Evolutionary conservation across 2,888 invertebrate genomes (phyloP).

Genomic region (Drosophila pseudotalamancana): DNA sequence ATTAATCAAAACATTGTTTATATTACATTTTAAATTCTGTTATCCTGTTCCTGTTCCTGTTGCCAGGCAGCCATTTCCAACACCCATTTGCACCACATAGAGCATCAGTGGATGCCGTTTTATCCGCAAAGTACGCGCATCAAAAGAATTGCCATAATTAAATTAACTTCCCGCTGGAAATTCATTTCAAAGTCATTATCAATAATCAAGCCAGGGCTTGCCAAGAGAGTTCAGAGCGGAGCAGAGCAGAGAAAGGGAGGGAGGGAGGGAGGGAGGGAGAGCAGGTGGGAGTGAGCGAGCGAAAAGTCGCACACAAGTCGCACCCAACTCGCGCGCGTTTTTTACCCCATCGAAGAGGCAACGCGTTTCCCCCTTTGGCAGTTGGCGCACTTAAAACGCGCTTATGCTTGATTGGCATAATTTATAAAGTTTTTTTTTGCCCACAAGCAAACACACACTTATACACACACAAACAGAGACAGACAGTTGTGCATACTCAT

Average conservation of each 20-base stretch:
- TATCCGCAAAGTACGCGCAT: conserved; percentile 29
- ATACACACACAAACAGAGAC: conserved; percentile 4
- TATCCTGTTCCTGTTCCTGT: background rate
- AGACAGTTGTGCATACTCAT: conserved; percentile 42
- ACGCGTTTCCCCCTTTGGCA: conserved; percentile 38
- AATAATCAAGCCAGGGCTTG: conserved; percentile 58
- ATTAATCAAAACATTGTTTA: conserved; percentile 24
- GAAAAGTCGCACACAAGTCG: conserved; percentile 30
- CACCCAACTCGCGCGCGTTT: conserved; percentile 13
- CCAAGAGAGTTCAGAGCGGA: too few species aligned
- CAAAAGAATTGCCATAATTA: conserved; percentile 70
- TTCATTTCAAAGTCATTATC: conserved; percentile 75
- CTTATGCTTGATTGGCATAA: conserved; percentile 76
- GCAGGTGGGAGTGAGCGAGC: background rate
- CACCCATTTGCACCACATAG: conserved; percentile 30
- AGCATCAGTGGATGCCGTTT: conserved; percentile 6
- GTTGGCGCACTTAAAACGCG: conserved; percentile 71
- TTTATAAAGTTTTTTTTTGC: conserved; percentile 62
- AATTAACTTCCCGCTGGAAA: conserved; percentile 71
- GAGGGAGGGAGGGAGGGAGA: background rate
- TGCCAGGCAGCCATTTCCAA: conserved; percentile 3
- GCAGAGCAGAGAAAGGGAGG: too few species aligned
- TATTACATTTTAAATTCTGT: conserved; percentile 16
- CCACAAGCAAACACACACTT: conserved; percentile 3
- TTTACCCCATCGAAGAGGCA: conserved; percentile 14